Evolutionary conservation across 1,140 invertebrate genomes (phyloP).

Genomic region (Cyclina sinensis): DNA sequence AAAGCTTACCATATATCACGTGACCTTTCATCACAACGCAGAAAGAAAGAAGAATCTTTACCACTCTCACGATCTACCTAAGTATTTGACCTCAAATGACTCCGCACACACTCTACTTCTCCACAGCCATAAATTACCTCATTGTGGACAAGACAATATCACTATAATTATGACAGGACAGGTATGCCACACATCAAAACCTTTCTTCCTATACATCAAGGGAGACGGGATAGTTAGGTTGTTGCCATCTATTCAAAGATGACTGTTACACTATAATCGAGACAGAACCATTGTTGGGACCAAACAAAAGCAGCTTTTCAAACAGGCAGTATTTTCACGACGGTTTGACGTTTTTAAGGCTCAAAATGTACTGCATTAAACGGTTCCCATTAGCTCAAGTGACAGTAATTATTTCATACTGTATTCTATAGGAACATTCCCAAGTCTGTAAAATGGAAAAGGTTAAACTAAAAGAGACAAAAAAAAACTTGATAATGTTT

Average conservation of each 20-base stretch:
- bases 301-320: neutral
- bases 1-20: too few species aligned
- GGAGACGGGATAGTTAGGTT: neutral
- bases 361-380: conserved; percentile 8
- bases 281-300: conserved; percentile 3
- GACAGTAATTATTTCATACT: neutral
- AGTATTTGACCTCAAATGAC: neutral
- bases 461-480: too few species aligned
- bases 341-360: conserved; percentile 11
- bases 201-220: neutral
- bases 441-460: too few species aligned
- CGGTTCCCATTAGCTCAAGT: conserved; percentile 44
- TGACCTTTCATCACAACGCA: too few species aligned
- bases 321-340: neutral
- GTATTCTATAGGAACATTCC: neutral
- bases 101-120: neutral
- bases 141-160: neutral
- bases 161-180: neutral
- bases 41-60: too few species aligned
- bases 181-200: neutral
- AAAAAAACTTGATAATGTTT: too few species aligned
- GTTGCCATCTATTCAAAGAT: neutral
- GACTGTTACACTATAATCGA: conserved; percentile 16
- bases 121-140: neutral
- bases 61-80: neutral